These are phyloP conservation scores for Druon quercuslanigerum DNA, from an alignment of 1,140 invertebrate species.

Conservation along the genomic window DNA sequence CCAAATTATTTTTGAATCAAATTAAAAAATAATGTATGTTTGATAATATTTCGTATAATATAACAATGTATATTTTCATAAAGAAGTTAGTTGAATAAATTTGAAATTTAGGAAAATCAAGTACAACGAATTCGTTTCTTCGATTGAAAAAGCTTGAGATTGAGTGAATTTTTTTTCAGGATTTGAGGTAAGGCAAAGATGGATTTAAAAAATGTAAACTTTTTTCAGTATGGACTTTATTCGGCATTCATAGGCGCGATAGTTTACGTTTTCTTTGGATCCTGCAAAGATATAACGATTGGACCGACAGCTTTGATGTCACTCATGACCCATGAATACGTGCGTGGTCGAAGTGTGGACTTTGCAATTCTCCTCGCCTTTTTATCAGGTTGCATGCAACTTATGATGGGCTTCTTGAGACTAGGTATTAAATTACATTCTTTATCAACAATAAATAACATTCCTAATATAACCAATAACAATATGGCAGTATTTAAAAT, in stretches of 20 bases:
- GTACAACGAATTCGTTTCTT: too few species aligned
- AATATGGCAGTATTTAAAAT: neutral
- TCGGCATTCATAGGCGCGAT: slow-evolving; percentile 94
- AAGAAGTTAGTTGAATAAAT: too few species aligned
- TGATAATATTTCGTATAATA: too few species aligned
- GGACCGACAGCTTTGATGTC: slow-evolving; percentile 91
- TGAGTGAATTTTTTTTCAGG: slow-evolving; percentile 9
- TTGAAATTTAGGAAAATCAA: too few species aligned
- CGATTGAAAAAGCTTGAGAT: too few species aligned
- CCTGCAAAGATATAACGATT: slow-evolving; percentile 93
- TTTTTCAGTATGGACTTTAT: slow-evolving; percentile 90
- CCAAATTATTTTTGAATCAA: too few species aligned
- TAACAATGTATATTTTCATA: too few species aligned
- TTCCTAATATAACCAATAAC: neutral
- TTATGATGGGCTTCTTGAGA: slow-evolving; percentile 89
- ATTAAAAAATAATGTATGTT: too few species aligned
- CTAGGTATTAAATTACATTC: slow-evolving; percentile 76
- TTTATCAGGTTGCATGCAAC: slow-evolving; percentile 87
- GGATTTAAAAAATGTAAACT: slow-evolving; percentile 42
- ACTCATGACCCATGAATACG: slow-evolving; percentile 87
- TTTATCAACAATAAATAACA: neutral
- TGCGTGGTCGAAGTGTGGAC: slow-evolving; percentile 81
- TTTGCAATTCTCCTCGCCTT: slow-evolving; percentile 92
- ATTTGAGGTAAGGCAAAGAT: neutral
- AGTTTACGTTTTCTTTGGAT: slow-evolving; percentile 92